Percentiles rank a stretch among this genome's conserved stretches.
phyloP scores from a whole-genome alignment of 2,113 vertebrate species.

The Leptodactylus fuscus region DNA sequence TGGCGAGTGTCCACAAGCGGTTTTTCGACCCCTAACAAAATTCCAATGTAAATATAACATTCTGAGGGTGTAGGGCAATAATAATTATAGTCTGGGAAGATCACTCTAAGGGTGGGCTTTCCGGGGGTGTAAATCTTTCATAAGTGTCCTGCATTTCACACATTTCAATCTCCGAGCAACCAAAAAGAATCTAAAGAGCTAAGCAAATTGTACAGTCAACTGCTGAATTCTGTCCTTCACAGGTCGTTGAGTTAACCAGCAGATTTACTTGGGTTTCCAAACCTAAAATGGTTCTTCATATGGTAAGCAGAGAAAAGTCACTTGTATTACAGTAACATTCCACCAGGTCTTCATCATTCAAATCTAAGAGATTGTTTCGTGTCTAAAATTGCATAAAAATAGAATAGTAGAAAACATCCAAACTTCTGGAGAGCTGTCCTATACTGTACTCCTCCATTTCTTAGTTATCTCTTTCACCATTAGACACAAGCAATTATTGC shows the following conservation, averaged over 20 bases:
- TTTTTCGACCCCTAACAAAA: neutral
- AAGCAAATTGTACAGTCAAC: constrained; percentile 16
- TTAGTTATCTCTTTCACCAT: no score
- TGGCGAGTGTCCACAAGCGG: neutral
- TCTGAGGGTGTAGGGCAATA: constrained; percentile 3
- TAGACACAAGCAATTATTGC: no score
- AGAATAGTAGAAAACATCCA: no score
- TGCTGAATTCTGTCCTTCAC: neutral
- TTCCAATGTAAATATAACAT: constrained; percentile 25
- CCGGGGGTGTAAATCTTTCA: constrained; percentile 34
- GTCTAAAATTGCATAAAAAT: no score
- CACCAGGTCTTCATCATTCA: no score
- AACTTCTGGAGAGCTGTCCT: no score
- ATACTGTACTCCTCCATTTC: no score
- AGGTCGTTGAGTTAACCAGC: neutral
- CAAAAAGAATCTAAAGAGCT: neutral
- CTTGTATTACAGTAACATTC: no score
- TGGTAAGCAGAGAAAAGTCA: neutral
- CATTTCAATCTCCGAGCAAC: neutral
- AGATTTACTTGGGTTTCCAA: neutral
- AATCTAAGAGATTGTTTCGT: no score
- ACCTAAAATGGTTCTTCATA: neutral
- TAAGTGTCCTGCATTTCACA: constrained; percentile 31
- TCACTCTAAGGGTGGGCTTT: neutral
- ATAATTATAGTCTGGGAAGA: constrained; percentile 17